Evolutionary conservation across 2,797 vertebrate genomes (phyloP), one percentile per base, ranked within the genome.

Genomic region (Enteromius afrohamiltoni): DNA sequence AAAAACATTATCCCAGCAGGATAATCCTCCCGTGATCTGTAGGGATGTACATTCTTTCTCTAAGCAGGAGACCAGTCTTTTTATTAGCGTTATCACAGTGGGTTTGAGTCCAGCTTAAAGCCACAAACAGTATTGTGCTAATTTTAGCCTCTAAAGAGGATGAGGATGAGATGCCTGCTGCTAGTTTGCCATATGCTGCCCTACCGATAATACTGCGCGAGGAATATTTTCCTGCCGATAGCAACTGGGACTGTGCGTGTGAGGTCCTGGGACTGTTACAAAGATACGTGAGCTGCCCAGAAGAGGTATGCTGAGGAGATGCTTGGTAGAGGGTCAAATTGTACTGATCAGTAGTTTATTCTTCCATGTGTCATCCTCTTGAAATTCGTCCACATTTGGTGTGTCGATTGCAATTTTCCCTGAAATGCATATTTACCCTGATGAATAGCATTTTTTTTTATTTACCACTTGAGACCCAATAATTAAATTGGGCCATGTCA

Each of bases 91-190:
- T 94, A 93, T 95, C 91, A 85, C 93, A 88, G 92, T 91, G 93
- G 75, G 93, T 94, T 93, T 77, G 89, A 95, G 94, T 95, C 90
- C 93, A 95, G 94, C 92, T 93, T 92, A 93, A 91, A 91, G 93
- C 93, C 94, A 94, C 95, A 95, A 94, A 96, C 94, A 95, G 93
- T 92, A 91, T 95, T 94, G 96, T 94, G 95, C 97, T 99, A 98
- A 98, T 98, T 98, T 98, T 98, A 98, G 96, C 95, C 93, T 95
- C 93, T 94, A 98, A 97, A 97, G 96, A 96, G 96, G 96, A 98
- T 98, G 95, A 97, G 96, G 96, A 97, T 97, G 97, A 98, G 96
- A 95, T 96, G 96, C 96, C 94, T 96, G 93, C 95, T 95, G 95
- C 95, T 95, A 94, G 95, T 96, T 95, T 95, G 94, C 96, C 96